A percentile compares a stretch with the other conserved stretches of the same genome.
Conservation (phyloP, 92 coral and sea anemone species). For the Montipora capitata region DNA sequence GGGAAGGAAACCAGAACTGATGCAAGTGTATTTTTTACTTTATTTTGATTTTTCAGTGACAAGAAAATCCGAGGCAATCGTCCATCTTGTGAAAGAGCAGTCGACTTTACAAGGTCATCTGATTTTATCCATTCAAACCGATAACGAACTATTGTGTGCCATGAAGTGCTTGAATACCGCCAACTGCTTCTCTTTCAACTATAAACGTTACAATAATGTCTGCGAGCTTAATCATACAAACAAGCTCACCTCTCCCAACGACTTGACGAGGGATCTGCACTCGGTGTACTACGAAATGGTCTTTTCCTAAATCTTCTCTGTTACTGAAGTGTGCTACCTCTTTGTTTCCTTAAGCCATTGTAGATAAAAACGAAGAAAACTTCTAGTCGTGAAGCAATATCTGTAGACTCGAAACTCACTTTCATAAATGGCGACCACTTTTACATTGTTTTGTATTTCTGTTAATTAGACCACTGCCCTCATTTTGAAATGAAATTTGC, state of each 20-base stretch:
- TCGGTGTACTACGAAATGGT: conserved; percentile 73
- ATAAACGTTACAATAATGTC: background rate
- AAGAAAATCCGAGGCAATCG: conserved; percentile 32
- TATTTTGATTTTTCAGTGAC: conserved; percentile 11
- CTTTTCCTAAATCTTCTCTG: conserved; percentile 8
- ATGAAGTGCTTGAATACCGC: conserved; percentile 60
- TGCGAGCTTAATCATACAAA: conserved; percentile 73
- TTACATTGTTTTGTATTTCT: no score
- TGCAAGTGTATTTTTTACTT: background rate
- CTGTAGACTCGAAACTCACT: no score
- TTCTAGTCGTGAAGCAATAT: no score
- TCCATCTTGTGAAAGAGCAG: conserved; percentile 13
- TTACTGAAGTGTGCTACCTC: no score
- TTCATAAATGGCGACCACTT: no score
- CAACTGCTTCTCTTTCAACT: conserved; percentile 75
- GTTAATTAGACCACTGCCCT: no score
- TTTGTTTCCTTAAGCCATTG: no score
- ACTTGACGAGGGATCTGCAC: conserved; percentile 41
- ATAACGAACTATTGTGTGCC: conserved; percentile 64
- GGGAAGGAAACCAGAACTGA: no score
- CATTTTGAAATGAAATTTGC: no score
- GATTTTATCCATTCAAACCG: background rate
- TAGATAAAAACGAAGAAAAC: no score
- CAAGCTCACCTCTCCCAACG: conserved; percentile 33
- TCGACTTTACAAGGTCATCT: conserved; percentile 36